phyloP scores from a whole-genome alignment of 2,797 vertebrate genomes.

The Chromis chromis region DNA sequence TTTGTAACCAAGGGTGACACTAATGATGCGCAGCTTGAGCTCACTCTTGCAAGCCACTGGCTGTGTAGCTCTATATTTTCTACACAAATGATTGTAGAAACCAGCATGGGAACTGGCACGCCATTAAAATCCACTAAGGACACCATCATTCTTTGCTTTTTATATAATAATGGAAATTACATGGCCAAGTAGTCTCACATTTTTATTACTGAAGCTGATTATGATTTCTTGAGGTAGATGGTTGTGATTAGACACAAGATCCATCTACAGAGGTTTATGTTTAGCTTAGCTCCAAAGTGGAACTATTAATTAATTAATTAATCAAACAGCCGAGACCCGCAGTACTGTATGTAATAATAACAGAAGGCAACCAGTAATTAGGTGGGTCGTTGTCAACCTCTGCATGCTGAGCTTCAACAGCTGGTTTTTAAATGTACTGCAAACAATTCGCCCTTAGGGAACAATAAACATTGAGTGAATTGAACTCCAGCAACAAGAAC shows the following conservation, averaged over 20 bases:
- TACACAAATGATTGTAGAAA: conserved; percentile 60
- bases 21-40: conserved; percentile 80
- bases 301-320: neutral
- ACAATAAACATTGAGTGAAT: conserved; percentile 46
- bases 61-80: conserved; percentile 63
- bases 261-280: neutral
- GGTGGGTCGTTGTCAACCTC: neutral
- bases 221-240: conserved; percentile 9
- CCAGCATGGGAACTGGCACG: conserved; percentile 62
- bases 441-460: conserved; percentile 19
- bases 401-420: conserved; percentile 27
- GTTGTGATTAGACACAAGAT: conserved; percentile 12
- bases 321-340: neutral
- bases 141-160: conserved; percentile 31
- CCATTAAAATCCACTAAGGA: conserved; percentile 46
- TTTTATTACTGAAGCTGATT: conserved; percentile 8
- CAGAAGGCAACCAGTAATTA: conserved; percentile 6
- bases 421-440: conserved; percentile 37
- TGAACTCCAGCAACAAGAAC: conserved; percentile 46
- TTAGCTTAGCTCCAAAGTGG: neutral
- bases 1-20: conserved; percentile 74
- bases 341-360: conserved; percentile 2
- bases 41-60: conserved; percentile 73
- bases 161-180: conserved; percentile 30
- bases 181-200: conserved; percentile 21